A percentile compares a stretch with the other conserved stretches of the same genome.
Evolutionary conservation across 2,888 invertebrate genomes (phyloP).

Genomic region (Dendrolimus houi): DNA sequence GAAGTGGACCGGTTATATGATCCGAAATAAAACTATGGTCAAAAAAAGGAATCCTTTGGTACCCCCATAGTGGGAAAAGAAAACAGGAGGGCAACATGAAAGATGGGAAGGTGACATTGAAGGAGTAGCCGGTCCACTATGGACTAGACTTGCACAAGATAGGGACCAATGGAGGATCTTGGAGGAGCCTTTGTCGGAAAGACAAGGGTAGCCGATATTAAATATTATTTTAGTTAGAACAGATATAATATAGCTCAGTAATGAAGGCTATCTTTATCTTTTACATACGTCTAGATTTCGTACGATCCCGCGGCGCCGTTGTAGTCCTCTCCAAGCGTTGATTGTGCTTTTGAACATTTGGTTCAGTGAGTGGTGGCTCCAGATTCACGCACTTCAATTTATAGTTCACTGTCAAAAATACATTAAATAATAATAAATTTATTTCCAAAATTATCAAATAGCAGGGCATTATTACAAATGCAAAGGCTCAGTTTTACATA

Average conservation of each 20-base stretch:
- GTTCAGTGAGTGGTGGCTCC: constrained; percentile 67
- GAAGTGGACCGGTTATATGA: neutral
- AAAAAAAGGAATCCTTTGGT: neutral
- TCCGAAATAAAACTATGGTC: neutral
- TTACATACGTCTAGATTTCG: constrained; percentile 61
- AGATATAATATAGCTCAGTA: too few relatives aligned
- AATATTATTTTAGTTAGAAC: too few relatives aligned
- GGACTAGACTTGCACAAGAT: neutral
- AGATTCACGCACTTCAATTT: constrained; percentile 65
- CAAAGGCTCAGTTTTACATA: neutral
- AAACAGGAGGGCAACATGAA: neutral
- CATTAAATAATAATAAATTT: too few relatives aligned
- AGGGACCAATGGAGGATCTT: too few relatives aligned
- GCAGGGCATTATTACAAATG: too few relatives aligned
- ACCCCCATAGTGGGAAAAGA: neutral
- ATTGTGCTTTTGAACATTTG: constrained; percentile 70
- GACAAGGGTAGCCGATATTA: too few relatives aligned
- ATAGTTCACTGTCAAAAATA: constrained; percentile 49
- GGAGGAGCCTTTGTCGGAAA: too few relatives aligned
- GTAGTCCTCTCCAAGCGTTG: constrained; percentile 64
- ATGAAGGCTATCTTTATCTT: too few relatives aligned
- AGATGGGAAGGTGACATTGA: neutral
- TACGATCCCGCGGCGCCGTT: constrained; percentile 56
- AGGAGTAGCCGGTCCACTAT: neutral
- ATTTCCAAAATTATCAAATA: too few relatives aligned